phyloP scores from a whole-genome alignment of 2,888 invertebrate genomes.

The Spisula subtruncata region DNA sequence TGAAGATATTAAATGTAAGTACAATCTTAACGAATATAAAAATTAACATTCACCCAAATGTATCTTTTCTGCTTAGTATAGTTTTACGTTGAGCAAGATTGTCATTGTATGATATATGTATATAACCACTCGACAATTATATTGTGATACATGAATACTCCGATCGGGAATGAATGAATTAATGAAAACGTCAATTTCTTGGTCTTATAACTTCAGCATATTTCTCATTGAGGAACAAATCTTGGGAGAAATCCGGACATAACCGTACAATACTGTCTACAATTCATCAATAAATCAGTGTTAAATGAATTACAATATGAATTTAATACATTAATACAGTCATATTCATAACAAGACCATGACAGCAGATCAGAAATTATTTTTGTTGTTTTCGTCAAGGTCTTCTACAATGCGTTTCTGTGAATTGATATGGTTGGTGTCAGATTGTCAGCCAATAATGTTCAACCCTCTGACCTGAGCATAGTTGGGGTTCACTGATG shows the following conservation, averaged over 20 bases:
- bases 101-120: not conserved
- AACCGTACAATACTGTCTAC: not conserved
- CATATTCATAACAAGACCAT: not conserved
- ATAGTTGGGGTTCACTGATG: too few species aligned
- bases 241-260: not conserved
- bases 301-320: not conserved
- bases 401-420: too few species aligned
- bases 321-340: not conserved
- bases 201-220: not conserved
- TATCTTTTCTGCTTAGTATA: not conserved
- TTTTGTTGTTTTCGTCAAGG: too few species aligned
- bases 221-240: not conserved
- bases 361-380: not conserved
- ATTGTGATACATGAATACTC: not conserved
- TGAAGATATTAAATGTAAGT: too few species aligned
- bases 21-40: too few species aligned
- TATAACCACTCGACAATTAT: not conserved
- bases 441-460: too few species aligned
- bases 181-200: slow-evolving; percentile 3
- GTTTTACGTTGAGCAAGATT: too few species aligned
- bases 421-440: too few species aligned
- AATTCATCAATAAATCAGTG: slow-evolving; percentile 24
- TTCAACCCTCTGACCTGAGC: too few species aligned
- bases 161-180: not conserved
- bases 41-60: not conserved